Percentiles rank a stretch among this genome's conserved stretches.
phyloP scores from a whole-genome alignment of 2,797 vertebrate species.

The Tolypeutes matacus region DNA sequence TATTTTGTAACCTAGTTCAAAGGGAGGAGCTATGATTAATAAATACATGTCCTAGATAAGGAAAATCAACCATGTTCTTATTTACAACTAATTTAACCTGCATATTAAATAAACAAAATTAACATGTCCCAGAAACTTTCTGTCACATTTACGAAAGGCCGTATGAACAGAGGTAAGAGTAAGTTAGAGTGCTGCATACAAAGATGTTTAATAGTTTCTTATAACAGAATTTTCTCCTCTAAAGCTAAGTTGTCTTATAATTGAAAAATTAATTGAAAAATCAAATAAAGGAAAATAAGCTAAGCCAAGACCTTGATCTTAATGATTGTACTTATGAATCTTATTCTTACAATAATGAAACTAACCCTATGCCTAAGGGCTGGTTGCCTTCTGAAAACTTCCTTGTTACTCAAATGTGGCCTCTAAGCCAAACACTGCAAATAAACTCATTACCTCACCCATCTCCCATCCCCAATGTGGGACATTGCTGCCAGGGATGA shows the following conservation, averaged over 20 bases:
- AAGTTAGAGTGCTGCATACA: neutral
- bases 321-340: no score
- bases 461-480: no score
- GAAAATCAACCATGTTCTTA: constrained; percentile 67
- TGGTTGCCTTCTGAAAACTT: no score
- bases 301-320: no score
- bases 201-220: constrained; percentile 24
- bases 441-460: no score
- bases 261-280: constrained; percentile 26
- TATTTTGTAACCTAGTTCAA: constrained; percentile 74
- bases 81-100: constrained; percentile 73
- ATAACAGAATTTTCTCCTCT: constrained; percentile 46
- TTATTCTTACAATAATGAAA: no score
- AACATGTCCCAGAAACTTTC: constrained; percentile 79
- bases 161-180: constrained; percentile 54
- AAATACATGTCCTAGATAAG: constrained; percentile 75
- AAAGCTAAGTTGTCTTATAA: constrained; percentile 16
- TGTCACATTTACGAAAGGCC: constrained; percentile 58
- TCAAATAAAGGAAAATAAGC: no score
- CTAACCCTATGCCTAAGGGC: no score
- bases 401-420: no score
- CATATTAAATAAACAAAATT: constrained; percentile 83
- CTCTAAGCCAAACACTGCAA: no score
- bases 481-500: no score
- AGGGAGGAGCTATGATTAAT: constrained; percentile 76